These are phyloP conservation scores for Smutsia temminckii DNA, from an alignment of 2,797 vertebrate genomes.

Conservation along the genomic window DNA sequence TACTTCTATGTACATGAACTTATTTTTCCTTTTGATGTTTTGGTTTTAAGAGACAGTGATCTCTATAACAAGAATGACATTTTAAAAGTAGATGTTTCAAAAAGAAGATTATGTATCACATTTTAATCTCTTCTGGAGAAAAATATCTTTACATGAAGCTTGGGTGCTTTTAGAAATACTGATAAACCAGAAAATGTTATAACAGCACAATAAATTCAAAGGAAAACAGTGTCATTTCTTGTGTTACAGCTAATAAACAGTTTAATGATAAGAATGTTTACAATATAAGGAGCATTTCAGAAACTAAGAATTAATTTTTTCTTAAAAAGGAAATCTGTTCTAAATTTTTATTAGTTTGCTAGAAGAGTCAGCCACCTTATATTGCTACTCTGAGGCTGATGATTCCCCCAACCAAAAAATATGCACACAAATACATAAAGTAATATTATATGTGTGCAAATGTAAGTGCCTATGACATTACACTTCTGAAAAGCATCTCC, in stretches of 20 bases:
- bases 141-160: slow-evolving; percentile 5
- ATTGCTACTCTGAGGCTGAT: background rate
- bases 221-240: background rate
- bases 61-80: slow-evolving; percentile 22
- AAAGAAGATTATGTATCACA: slow-evolving; percentile 33
- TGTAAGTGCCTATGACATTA: background rate
- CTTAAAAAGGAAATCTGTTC: slow-evolving; percentile 21
- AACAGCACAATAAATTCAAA: background rate
- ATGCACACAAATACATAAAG: background rate
- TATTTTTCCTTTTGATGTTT: slow-evolving; percentile 7
- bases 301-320: background rate
- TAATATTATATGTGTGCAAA: background rate
- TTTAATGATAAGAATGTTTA: background rate
- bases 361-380: background rate
- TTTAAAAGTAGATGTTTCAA: slow-evolving; percentile 40
- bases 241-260: slow-evolving; percentile 6
- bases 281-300: background rate
- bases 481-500: background rate
- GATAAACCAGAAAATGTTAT: background rate
- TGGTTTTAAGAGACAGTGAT: slow-evolving; percentile 23
- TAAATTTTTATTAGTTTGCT: background rate
- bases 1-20: background rate
- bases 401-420: background rate
- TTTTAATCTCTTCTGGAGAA: slow-evolving; percentile 46
- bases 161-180: background rate